phyloP scores from a whole-genome alignment of 2,113 vertebrate genomes.

The Malurus elegans region DNA sequence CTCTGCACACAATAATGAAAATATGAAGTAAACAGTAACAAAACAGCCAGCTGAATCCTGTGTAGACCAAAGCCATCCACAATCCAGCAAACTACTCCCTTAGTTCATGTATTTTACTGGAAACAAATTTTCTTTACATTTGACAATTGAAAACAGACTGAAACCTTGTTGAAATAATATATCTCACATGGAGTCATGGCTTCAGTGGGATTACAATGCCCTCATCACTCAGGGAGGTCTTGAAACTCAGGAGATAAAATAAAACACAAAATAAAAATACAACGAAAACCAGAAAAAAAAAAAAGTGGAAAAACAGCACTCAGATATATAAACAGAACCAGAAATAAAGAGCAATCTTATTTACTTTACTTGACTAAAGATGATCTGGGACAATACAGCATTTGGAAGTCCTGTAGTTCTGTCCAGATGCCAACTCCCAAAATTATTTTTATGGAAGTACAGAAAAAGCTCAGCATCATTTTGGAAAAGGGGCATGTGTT shows the following conservation, averaged over 20 bases:
- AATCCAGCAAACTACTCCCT: not conserved
- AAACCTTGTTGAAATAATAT: not conserved
- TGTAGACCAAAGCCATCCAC: not conserved
- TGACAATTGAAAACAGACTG: slow-evolving; percentile 16
- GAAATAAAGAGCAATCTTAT: not conserved
- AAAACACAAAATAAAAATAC: not conserved
- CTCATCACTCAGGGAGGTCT: not conserved
- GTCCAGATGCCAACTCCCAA: not conserved
- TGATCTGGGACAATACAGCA: not conserved
- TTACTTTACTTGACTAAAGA: not conserved
- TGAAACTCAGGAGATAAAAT: not conserved
- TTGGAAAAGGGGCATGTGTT: not conserved
- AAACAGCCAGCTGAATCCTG: not conserved
- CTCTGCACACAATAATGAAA: not conserved
- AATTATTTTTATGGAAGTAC: not conserved
- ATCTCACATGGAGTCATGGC: not conserved
- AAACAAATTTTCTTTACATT: not conserved
- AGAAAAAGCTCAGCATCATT: not conserved
- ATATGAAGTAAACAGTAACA: not conserved
- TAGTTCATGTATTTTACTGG: not conserved
- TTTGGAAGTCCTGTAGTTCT: not conserved
- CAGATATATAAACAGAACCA: not conserved
- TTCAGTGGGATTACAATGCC: slow-evolving; percentile 7
- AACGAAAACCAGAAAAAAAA: not conserved
- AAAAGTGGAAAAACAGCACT: not conserved